A percentile compares a stretch with the other conserved stretches of the same genome.
These are phyloP conservation scores for Danio albolineatus DNA, from an alignment of 2,797 vertebrate species.

Conservation along the genomic window DNA sequence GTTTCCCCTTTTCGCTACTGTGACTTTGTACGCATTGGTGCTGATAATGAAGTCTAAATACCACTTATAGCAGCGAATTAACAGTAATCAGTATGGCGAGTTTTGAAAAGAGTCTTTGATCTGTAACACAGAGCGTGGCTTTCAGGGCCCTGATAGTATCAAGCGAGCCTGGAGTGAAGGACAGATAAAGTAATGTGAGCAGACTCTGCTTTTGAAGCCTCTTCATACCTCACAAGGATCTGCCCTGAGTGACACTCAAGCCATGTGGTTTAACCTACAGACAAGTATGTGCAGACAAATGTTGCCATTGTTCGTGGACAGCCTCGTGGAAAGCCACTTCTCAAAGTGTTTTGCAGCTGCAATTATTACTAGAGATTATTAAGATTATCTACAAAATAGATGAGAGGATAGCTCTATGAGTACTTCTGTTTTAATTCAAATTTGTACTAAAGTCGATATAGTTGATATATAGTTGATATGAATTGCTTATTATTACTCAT, in stretches of 20 bases:
- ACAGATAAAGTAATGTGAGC: constrained; percentile 76
- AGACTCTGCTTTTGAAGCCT: constrained; percentile 65
- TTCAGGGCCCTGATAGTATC: constrained; percentile 73
- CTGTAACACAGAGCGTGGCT: constrained; percentile 68
- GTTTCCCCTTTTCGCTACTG: not conserved
- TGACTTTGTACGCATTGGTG: constrained; percentile 45
- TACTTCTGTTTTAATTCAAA: constrained; percentile 34
- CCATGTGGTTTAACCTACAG: constrained; percentile 77
- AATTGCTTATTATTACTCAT: not conserved
- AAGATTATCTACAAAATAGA: constrained; percentile 67
- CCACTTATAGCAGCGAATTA: constrained; percentile 61
- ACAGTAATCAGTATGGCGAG: constrained; percentile 68
- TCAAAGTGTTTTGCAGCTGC: constrained; percentile 64
- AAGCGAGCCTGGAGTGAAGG: constrained; percentile 61
- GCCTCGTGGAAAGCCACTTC: constrained; percentile 72
- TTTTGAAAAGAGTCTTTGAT: constrained; percentile 69
- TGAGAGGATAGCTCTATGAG: constrained; percentile 55
- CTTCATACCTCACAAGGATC: constrained; percentile 72
- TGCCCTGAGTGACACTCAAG: constrained; percentile 75
- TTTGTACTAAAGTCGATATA: not conserved
- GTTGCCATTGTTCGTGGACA: constrained; percentile 74
- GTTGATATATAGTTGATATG: not conserved
- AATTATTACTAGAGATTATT: constrained; percentile 73
- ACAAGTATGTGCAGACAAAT: constrained; percentile 77
- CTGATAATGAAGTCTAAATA: constrained; percentile 68